Base-by-base conservation (phyloP, 92 coral and sea anemone genomes). In the Micromussa lordhowensis region DNA sequence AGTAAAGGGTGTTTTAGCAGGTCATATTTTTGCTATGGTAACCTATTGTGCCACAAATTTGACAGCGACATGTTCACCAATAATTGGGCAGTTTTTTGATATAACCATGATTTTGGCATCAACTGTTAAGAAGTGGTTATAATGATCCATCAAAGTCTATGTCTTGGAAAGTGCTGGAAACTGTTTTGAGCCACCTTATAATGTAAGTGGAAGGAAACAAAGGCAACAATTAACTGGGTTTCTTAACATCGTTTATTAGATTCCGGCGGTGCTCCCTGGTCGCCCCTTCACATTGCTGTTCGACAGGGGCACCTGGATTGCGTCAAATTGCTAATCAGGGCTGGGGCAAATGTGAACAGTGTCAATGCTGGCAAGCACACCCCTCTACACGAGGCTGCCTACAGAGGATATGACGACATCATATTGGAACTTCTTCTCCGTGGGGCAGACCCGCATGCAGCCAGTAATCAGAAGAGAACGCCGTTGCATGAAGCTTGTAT, bases 401-500 rank as follows among this genome's bases (percentile, higher is more conserved):
- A 96, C 92, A 85, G 99, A 77, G 99, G 99, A 22, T 93, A 83
- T 91, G 90, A 86, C 29, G 85, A 71, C n/a, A 88, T 96, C 34
- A 82, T 94, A 78, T 22, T 84, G 61, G 90, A 92, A 78, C 90
- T 97, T 21, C 89, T 97, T 31, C 83, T 80, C 53, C 88, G 82
- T 24, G 98, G 98, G 49, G 99, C 99, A 34, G 93, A 91, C 53
- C 97, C 97, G 31, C 96, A 97, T 90, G 93, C 88, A n/a, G 81
- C 78, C 34, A 97, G 95, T 87, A 91, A 93, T 68, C 99, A 97
- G 86, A 95, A 91, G 87, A 92, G 99, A 68, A 97, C 98, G 30
- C 98, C 99, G 8, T 80, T 97, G 26, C 99, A 97, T 88, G 99
- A 97, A 75, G 99, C 99, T n/a, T 97, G 99, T 75, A 88, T 93